A percentile compares a stretch with the other conserved stretches of the same genome.
phyloP scores from a whole-genome alignment of 2,888 invertebrate genomes.

The Baronia brevicornis region DNA sequence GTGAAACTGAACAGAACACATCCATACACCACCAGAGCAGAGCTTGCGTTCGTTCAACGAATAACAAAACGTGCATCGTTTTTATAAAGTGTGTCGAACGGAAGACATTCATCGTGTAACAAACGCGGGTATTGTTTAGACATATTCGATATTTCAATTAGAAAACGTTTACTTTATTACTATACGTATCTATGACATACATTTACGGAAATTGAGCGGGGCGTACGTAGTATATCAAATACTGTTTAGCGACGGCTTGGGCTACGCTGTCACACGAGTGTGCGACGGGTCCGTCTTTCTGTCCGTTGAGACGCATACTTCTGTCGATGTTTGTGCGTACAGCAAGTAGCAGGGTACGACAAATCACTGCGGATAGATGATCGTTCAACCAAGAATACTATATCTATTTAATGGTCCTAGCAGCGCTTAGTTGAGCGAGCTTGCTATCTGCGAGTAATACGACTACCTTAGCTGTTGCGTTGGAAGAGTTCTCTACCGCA shows the following conservation, averaged over 20 bases:
- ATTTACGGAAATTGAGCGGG: constrained; percentile 72
- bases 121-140: constrained; percentile 86
- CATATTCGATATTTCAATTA: constrained; percentile 43
- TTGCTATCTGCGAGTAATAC: constrained; percentile 5
- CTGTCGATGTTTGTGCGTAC: background rate
- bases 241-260: constrained; percentile 33
- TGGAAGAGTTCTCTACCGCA: no score
- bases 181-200: constrained; percentile 66
- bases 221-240: constrained; percentile 53
- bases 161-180: constrained; percentile 60
- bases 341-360: background rate
- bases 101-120: constrained; percentile 86
- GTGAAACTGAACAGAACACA: constrained; percentile 35
- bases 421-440: constrained; percentile 6
- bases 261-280: constrained; percentile 19
- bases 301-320: constrained; percentile 12
- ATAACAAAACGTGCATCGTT: constrained; percentile 65
- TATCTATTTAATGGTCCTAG: constrained; percentile 15
- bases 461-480: constrained; percentile 1
- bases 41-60: constrained; percentile 34
- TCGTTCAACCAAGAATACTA: constrained; percentile 10
- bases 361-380: constrained; percentile 3
- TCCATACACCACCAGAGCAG: constrained; percentile 18
- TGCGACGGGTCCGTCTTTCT: constrained; percentile 19
- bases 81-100: constrained; percentile 71